Base-by-base conservation (phyloP, 1,140 invertebrate genomes). In the Rhopalosiphum maidis region DNA sequence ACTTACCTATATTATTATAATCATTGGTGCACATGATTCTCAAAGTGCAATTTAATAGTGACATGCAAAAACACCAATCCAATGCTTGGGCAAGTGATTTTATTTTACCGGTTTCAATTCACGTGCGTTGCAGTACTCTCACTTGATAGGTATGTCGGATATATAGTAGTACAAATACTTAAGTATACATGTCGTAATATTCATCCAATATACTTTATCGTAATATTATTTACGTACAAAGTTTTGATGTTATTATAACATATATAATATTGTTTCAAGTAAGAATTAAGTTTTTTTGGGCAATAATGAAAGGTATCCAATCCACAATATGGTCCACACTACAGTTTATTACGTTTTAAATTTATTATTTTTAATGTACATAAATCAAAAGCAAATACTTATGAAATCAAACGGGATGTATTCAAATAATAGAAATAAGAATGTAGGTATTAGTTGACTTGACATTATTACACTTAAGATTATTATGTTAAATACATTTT, bases 1-100 rank as follows among this genome's bases (percentile, higher is more conserved):
- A 54, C 60, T 18, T 77, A 77, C 60, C n/a, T 77, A 77, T 35
- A 77, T 54, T 22, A 35, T 88, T 88, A 88, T 54, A 88, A 88
- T 35, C 41, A 85, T 41, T 41, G 22, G 83, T n/a, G 15, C 43
- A 35, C 86, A 46, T 48, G 11, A n/a, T 35, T 35, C 6, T 46
- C 15, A 22, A 48, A 77, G 18, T 46, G 86, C 43, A 48, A 46
- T 25, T 46, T 46, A 46, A 87, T 87, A 87, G 41, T 46, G 43
- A 48, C 85, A 46, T 9, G 85, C 15, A 30, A 25, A 30, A 87
- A 46, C 30, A n/a, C 11, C 15, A 30, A 43, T 46, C 43, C 41
- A 30, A 46, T 43, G 7, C 15, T 15, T 18, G 4, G n/a, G n/a
- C 2, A 9, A 85, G 3, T 41, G 2, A 41, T 85, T 85, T 85